These are phyloP conservation scores for Archips xylosteana DNA, from an alignment of 2,888 invertebrate genomes.

Conservation along the genomic window DNA sequence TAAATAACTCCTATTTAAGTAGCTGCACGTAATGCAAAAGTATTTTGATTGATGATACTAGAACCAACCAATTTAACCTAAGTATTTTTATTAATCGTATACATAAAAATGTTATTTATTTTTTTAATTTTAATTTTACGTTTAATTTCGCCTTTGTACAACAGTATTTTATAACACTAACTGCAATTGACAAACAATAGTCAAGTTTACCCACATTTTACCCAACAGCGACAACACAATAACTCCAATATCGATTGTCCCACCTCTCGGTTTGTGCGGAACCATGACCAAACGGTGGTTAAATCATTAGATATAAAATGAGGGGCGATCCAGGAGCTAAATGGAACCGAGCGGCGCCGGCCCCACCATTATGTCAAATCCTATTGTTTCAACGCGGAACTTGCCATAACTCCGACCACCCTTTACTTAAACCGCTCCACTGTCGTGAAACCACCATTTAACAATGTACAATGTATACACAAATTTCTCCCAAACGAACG, in stretches of 20 bases:
- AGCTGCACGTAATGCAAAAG: no score
- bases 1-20: no score
- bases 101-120: no score
- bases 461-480: constrained; percentile 20
- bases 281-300: not conserved
- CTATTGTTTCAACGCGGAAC: constrained; percentile 19
- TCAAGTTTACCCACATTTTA: not conserved
- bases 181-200: not conserved
- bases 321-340: constrained; percentile 7
- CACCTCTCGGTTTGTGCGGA: not conserved
- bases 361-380: constrained; percentile 19
- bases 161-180: not conserved
- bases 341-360: constrained; percentile 16
- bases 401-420: constrained; percentile 1
- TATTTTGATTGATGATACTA: no score
- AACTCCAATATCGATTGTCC: not conserved
- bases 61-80: no score
- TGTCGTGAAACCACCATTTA: constrained; percentile 5
- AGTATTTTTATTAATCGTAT: no score
- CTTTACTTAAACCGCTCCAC: constrained; percentile 8
- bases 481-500: constrained; percentile 24
- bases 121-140: no score
- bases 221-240: not conserved
- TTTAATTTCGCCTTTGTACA: no score
- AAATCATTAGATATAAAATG: constrained; percentile 19